Conservation (phyloP, 2,797 vertebrate species). For the Fistularia tabacaria region DNA sequence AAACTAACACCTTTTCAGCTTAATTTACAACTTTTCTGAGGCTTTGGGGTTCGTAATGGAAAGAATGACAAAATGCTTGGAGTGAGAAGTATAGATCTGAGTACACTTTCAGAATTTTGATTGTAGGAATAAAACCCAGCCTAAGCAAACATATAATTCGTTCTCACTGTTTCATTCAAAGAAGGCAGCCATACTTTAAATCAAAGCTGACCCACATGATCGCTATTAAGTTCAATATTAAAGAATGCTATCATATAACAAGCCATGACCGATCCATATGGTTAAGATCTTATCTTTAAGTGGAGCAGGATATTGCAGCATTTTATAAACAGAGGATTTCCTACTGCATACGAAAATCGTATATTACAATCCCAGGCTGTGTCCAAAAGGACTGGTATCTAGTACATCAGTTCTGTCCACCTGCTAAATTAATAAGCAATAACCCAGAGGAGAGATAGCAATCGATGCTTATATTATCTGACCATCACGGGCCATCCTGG, state of each 20-base stretch:
- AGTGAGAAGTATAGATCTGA: constrained; percentile 8
- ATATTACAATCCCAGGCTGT: constrained; percentile 23
- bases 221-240: neutral
- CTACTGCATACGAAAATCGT: neutral
- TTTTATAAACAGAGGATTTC: constrained; percentile 26
- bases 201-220: neutral
- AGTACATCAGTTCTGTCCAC: constrained; percentile 41
- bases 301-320: constrained; percentile 13
- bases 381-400: constrained; percentile 39
- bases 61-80: constrained; percentile 51
- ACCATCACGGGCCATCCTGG: constrained; percentile 29
- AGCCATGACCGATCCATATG: no score
- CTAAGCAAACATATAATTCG: constrained; percentile 9
- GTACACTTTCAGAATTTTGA: constrained; percentile 13
- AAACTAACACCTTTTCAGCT: constrained; percentile 42
- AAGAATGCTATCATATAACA: neutral
- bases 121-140: constrained; percentile 5
- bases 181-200: neutral
- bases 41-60: constrained; percentile 33
- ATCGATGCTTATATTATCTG: constrained; percentile 54
- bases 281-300: constrained; percentile 9
- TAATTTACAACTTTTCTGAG: constrained; percentile 29
- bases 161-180: constrained; percentile 1
- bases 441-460: constrained; percentile 40
- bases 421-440: constrained; percentile 54